Conservation (phyloP, 2,888 invertebrate species). For the Heliconius erato region DNA sequence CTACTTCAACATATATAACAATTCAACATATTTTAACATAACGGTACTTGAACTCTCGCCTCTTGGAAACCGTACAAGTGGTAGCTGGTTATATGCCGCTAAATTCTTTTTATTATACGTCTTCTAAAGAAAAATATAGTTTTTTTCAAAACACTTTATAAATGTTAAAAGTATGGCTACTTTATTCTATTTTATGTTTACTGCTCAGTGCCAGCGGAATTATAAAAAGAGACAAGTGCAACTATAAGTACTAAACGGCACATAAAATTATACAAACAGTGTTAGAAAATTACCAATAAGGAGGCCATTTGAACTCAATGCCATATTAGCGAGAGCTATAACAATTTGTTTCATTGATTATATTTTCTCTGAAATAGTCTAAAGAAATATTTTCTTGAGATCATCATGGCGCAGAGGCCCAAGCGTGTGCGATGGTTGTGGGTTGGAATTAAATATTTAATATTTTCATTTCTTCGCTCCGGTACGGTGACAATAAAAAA, state of each 20-base stretch:
- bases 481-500: background rate
- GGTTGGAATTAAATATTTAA: background rate
- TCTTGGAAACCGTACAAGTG: too few relatives aligned
- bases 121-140: too few relatives aligned
- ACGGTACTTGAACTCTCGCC: too few relatives aligned
- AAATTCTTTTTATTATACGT: too few relatives aligned
- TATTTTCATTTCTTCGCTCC: background rate
- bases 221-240: background rate
- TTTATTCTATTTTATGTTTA: background rate
- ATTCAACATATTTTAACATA: too few relatives aligned
- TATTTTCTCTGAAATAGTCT: background rate
- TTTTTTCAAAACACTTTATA: too few relatives aligned
- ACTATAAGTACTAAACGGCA: constrained; percentile 11
- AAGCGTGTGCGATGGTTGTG: background rate
- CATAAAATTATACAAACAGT: constrained; percentile 44
- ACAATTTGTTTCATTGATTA: constrained; percentile 43
- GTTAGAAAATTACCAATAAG: constrained; percentile 29
- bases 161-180: background rate
- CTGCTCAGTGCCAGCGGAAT: background rate
- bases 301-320: constrained; percentile 26
- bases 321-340: constrained; percentile 45
- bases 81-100: too few relatives aligned
- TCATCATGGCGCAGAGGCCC: background rate
- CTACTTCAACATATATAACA: background rate
- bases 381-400: background rate